These are phyloP conservation scores for Marmota flaviventris DNA, from an alignment of 2,113 vertebrate species.

Conservation along the genomic window DNA sequence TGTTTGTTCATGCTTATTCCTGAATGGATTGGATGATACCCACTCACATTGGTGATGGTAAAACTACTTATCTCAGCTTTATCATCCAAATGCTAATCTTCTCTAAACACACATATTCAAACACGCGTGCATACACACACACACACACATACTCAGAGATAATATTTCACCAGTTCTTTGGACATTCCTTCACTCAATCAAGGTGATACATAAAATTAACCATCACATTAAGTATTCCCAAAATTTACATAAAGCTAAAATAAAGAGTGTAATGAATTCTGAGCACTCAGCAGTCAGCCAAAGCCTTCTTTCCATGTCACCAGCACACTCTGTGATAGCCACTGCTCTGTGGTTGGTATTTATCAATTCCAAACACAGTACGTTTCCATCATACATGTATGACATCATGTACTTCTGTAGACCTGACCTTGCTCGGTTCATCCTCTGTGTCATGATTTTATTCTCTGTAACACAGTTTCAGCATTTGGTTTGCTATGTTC, in stretches of 20 bases:
- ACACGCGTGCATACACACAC: too few relatives aligned
- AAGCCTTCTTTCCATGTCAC: background rate
- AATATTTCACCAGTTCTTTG: background rate
- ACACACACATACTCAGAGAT: background rate
- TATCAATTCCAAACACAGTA: background rate
- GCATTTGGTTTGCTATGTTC: background rate
- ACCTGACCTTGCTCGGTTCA: fast-evolving
- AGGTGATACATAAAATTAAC: background rate
- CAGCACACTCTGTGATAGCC: background rate
- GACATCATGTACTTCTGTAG: background rate
- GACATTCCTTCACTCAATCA: background rate
- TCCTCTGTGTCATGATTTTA: background rate
- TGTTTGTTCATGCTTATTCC: background rate
- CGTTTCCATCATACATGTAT: background rate
- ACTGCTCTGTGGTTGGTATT: too few relatives aligned
- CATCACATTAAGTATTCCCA: background rate
- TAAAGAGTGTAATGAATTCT: background rate
- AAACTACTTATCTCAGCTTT: background rate
- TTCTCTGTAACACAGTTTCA: background rate
- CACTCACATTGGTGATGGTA: background rate
- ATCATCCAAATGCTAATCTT: background rate
- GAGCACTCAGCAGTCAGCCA: background rate
- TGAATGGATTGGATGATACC: background rate
- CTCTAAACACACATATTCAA: background rate
- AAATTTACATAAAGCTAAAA: background rate